Base-by-base conservation (phyloP, 23 tunicate species). In the Halocynthia aurantium region DNA sequence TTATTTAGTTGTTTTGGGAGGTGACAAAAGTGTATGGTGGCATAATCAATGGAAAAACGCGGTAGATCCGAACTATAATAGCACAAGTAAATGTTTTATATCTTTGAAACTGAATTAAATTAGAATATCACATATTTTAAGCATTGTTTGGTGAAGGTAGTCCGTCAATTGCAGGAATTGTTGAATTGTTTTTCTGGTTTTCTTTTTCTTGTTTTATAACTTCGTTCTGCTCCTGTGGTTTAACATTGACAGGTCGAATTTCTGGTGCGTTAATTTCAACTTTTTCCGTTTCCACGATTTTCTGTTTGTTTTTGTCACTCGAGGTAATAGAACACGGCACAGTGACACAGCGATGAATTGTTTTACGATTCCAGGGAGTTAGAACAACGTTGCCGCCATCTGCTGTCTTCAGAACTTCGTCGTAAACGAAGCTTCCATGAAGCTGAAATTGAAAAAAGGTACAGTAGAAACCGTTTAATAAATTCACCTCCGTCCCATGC, bases 341-440 rank as follows among this genome's bases (percentile, higher is more conserved):
- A 8, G 78, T 74, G n/a, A 53, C 61, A 65, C 78, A 74, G n/a
- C 78, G 68, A n/a, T 74, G 78, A 52, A 87, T 17, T 40, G 76
- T 72, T 60, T 83, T 64, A 62, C 50, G 71, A 11, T 82, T 82
- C 93, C 93, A 87, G 6, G 93, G 82, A 8, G 93, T 82, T 31
- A 76, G 83, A 40, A 87, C 76, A 7, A 83, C 44, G 7, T 78
- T 75, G 51, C 57, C 18, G 22, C 86, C 86, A 18, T 51, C 11
- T 4, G 44, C 70, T 52, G 74, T 79, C 65, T 86, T 67, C 6
- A 75, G 51, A 31, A 88, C 77, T n/a, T 81, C 80, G 71, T 88
- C 84, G 88, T 88, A 88, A 12, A 88, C 88, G 68, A 83, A 88
- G 52, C 84, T 84, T 7, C 95, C 95, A 57, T 83, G 95, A 21